Evolutionary conservation across 1,140 invertebrate species (phyloP).

Genomic region (Drosophila erecta): DNA sequence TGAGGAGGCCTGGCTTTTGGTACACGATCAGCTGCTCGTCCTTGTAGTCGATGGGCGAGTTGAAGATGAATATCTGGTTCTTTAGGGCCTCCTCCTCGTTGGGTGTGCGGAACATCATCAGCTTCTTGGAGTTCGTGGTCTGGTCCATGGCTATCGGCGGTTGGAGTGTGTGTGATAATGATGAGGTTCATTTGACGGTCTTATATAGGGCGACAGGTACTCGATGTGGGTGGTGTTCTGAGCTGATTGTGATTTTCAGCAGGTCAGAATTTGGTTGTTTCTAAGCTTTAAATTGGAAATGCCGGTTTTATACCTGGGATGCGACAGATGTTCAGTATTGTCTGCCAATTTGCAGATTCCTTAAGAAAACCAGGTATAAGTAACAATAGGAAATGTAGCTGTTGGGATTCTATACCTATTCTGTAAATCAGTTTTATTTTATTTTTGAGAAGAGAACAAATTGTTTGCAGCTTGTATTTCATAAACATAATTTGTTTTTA

Average conservation of each 20-base stretch:
- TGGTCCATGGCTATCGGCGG: conserved; percentile 40
- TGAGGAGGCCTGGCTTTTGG: conserved; percentile 19
- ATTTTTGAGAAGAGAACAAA: too few relatives aligned
- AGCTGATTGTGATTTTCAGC: background rate
- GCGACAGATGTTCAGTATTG: conserved; percentile 16
- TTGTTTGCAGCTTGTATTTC: too few relatives aligned
- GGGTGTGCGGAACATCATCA: conserved; percentile 53
- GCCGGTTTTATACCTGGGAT: conserved; percentile 8
- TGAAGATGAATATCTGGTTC: conserved; percentile 55
- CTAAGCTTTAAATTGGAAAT: conserved; percentile 21
- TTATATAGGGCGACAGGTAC: conserved; percentile 50
- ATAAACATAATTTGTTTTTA: too few relatives aligned
- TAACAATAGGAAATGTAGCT: background rate
- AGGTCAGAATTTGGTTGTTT: background rate
- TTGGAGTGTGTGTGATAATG: conserved; percentile 28
- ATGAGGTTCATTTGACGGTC: background rate
- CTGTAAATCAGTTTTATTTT: too few relatives aligned
- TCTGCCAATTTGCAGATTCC: conserved; percentile 19
- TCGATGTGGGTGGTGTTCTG: background rate
- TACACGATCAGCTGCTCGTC: conserved; percentile 63
- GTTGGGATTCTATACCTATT: background rate
- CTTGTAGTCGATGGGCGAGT: conserved; percentile 55
- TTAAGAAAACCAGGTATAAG: background rate
- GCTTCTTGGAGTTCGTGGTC: conserved; percentile 10
- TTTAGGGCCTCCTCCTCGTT: conserved; percentile 11